Conservation (phyloP, 2,797 vertebrate species). For the Manis javanica region DNA sequence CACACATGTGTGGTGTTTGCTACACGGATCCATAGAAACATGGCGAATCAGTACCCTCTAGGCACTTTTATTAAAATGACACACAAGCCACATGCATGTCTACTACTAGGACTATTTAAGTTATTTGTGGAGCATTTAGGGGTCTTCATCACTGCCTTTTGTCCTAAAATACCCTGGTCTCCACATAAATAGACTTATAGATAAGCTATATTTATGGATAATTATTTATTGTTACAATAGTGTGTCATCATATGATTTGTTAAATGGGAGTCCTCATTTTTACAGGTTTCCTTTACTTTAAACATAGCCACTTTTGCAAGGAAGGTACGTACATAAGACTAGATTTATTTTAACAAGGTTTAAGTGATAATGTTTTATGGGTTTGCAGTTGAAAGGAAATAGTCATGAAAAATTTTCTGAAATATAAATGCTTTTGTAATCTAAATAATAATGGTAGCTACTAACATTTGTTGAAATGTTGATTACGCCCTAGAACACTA, state of each 20-base stretch:
- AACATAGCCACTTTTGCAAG: neutral
- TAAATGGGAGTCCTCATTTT: neutral
- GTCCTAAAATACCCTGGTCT: neutral
- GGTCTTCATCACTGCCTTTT: neutral
- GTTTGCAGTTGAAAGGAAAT: neutral
- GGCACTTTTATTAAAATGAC: constrained; percentile 38
- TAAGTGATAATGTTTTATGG: constrained; percentile 8
- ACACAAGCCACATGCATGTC: neutral
- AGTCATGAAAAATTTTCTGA: neutral
- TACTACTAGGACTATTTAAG: neutral
- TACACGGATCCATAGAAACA: neutral
- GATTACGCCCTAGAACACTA: neutral
- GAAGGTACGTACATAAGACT: neutral
- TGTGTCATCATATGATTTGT: neutral
- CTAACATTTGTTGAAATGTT: neutral
- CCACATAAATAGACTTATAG: neutral
- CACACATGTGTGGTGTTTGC: neutral
- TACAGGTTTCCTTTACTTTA: neutral
- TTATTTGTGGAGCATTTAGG: neutral
- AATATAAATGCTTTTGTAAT: neutral
- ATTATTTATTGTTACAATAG: neutral
- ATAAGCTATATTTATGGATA: neutral
- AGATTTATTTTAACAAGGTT: constrained; percentile 15
- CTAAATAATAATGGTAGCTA: neutral
- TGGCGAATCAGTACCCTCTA: neutral